Evolutionary conservation across 2,113 vertebrate genomes (phyloP).

Genomic region (Talpa occidentalis): DNA sequence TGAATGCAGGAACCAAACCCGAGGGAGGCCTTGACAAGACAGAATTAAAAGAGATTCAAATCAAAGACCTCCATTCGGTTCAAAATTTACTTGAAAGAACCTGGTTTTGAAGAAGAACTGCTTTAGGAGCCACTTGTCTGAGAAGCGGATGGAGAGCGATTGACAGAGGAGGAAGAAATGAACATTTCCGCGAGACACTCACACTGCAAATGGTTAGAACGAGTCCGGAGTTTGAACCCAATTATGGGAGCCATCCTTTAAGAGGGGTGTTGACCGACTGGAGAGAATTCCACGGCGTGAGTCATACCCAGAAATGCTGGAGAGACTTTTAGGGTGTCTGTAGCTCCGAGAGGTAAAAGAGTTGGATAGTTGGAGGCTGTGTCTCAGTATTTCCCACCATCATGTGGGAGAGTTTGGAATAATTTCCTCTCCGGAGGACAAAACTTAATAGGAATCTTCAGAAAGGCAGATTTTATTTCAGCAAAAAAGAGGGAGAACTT

Average conservation of each 20-base stretch:
- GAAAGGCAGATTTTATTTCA: conserved; percentile 9
- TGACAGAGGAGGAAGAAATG: background rate
- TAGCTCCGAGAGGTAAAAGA: background rate
- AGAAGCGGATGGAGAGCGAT: background rate
- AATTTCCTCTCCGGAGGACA: background rate
- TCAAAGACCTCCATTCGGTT: background rate
- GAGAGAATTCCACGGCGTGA: background rate
- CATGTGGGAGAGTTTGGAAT: background rate
- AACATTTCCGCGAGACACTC: background rate
- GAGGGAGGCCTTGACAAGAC: background rate
- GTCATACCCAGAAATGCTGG: background rate
- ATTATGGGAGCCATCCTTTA: background rate
- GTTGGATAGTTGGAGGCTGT: background rate
- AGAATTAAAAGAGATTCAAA: background rate
- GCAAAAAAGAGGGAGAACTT: background rate
- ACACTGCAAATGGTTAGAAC: background rate
- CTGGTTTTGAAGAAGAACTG: background rate
- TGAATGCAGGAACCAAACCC: background rate
- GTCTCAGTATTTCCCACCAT: background rate
- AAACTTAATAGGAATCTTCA: background rate
- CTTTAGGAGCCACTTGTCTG: background rate
- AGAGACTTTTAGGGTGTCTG: background rate
- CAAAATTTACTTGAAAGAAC: background rate
- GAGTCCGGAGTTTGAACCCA: background rate
- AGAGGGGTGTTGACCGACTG: background rate